phyloP scores from a whole-genome alignment of 2,113 vertebrate genomes.

The Pachypanchax playfairii region DNA sequence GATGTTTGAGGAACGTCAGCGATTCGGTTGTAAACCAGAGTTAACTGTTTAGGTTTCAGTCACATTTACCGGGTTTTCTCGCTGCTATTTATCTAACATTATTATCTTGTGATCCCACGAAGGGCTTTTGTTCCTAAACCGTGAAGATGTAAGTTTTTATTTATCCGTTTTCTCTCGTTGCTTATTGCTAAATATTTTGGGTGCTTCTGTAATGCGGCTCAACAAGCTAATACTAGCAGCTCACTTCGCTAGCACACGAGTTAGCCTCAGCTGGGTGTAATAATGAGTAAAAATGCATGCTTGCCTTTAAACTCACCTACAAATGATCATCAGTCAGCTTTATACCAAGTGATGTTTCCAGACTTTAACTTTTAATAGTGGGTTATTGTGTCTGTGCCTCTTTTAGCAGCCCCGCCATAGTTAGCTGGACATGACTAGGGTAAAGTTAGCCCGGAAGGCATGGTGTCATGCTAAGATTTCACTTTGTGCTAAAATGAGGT shows the following conservation, averaged over 20 bases:
- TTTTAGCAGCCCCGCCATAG: not conserved
- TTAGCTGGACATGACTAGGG: slow-evolving; percentile 23
- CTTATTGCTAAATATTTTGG: not conserved
- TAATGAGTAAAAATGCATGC: not conserved
- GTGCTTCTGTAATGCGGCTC: slow-evolving; percentile 8
- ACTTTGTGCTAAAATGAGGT: slow-evolving; percentile 7
- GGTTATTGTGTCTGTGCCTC: not conserved
- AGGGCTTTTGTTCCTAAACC: slow-evolving; percentile 27
- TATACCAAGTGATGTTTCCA: not conserved
- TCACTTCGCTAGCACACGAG: slow-evolving; percentile 49
- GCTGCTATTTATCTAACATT: not conserved
- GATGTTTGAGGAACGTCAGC: slow-evolving; percentile 23
- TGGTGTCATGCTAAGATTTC: slow-evolving; percentile 46
- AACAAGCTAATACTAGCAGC: slow-evolving; percentile 35
- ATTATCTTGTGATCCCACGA: slow-evolving; percentile 18
- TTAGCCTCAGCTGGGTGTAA: slow-evolving; percentile 40
- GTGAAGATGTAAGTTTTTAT: slow-evolving; percentile 68
- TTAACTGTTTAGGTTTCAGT: slow-evolving; percentile 55
- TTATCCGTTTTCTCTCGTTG: not conserved
- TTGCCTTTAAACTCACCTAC: not conserved
- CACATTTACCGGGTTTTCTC: slow-evolving; percentile 24
- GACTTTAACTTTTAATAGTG: not conserved
- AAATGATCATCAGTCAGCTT: not conserved
- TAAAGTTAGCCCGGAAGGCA: slow-evolving; percentile 45
- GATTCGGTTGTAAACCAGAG: slow-evolving; percentile 18